Evolutionary conservation across 2,797 vertebrate genomes (phyloP).

Genomic region (Characodon lateralis): DNA sequence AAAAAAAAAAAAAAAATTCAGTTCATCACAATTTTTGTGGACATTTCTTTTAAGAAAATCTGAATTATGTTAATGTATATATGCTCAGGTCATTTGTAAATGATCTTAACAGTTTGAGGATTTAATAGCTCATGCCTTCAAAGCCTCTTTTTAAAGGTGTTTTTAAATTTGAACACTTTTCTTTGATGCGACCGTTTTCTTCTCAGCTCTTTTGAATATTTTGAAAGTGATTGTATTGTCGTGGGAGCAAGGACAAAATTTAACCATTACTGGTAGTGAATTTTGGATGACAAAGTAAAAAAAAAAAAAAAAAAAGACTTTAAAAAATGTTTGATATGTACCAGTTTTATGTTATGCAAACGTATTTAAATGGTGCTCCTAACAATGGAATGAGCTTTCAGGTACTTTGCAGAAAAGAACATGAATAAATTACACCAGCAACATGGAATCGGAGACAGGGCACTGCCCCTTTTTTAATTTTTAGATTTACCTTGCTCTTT

Average conservation of each 20-base stretch:
- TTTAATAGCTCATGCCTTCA: constrained; percentile 47
- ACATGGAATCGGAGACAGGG: constrained; percentile 27
- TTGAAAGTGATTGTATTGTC: constrained; percentile 12
- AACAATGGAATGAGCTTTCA: constrained; percentile 49
- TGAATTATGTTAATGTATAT: constrained; percentile 33
- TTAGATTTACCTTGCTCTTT: constrained; percentile 42
- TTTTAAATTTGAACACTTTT: constrained; percentile 69
- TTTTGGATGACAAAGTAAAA: constrained; percentile 21
- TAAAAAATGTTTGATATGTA: constrained; percentile 15
- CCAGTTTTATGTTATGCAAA: constrained; percentile 59
- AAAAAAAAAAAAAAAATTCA: constrained; percentile 16
- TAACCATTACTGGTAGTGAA: not conserved
- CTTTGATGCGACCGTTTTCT: constrained; percentile 48
- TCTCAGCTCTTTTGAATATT: constrained; percentile 40
- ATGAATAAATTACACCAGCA: constrained; percentile 64
- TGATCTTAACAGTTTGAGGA: constrained; percentile 40
- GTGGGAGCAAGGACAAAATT: constrained; percentile 20
- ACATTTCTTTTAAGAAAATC: constrained; percentile 28
- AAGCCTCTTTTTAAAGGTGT: constrained; percentile 53
- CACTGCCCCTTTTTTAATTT: constrained; percentile 35
- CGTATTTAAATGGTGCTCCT: constrained; percentile 52
- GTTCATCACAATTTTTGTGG: constrained; percentile 33
- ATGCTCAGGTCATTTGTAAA: constrained; percentile 73
- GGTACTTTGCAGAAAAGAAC: constrained; percentile 62
- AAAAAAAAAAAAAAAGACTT: not conserved